phyloP scores from a whole-genome alignment of 2,113 vertebrate species.

The Sakesphorus luctuosus region DNA sequence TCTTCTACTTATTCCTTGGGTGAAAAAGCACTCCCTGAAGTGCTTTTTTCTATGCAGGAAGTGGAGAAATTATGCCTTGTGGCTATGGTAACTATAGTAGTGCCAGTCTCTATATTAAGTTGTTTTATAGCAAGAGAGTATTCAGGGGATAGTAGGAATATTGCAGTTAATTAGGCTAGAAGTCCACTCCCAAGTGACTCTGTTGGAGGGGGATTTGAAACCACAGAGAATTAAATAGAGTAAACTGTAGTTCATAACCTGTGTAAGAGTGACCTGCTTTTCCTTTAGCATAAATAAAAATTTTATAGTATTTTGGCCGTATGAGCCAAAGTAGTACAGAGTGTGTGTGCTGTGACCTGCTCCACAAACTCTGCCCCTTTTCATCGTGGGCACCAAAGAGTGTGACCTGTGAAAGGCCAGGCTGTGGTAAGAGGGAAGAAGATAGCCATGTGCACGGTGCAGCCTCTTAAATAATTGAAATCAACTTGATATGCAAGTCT shows the following conservation, averaged over 20 bases:
- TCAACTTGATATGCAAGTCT: background rate
- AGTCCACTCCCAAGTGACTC: background rate
- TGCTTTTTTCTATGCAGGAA: background rate
- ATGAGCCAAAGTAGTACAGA: background rate
- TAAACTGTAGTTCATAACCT: background rate
- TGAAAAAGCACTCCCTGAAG: fast-evolving
- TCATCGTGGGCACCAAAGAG: background rate
- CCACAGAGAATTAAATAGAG: background rate
- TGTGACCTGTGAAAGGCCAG: background rate
- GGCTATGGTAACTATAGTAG: background rate
- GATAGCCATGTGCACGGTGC: background rate
- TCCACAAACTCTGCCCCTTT: background rate
- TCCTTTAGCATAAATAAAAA: background rate
- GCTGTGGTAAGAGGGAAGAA: background rate
- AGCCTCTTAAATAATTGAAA: background rate
- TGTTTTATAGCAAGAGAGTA: background rate
- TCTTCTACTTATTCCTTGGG: background rate
- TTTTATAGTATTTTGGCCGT: background rate
- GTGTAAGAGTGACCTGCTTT: constrained; percentile 23
- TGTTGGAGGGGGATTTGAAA: background rate
- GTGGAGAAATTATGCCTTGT: background rate
- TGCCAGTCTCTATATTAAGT: background rate
- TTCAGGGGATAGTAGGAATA: background rate
- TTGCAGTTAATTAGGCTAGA: background rate
- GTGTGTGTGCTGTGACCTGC: background rate